Base-by-base conservation (phyloP, 92 coral and sea anemone species). In the Pocillopora meandrina region DNA sequence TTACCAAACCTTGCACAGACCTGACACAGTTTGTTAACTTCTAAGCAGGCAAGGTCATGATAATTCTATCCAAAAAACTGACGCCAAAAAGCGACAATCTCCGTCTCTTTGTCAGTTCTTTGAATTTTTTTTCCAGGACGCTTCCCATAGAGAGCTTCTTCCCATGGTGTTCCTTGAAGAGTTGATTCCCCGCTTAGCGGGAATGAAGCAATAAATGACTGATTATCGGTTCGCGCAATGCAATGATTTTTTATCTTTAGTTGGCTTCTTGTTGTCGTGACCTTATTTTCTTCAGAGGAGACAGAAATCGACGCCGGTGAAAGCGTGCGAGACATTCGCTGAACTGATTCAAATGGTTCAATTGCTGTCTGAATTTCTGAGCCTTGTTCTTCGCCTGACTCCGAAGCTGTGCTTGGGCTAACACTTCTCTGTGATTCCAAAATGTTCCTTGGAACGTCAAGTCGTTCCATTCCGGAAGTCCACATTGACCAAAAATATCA, bases 101-200 rank as follows among this genome's bases (percentile, higher is more conserved):
- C 72, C 34, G 16, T 33, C 64, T 80, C 84, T 18, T 68, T 68
- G 2, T 52, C 36, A 68, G 56, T 67, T 80, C 72, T 80, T 20
- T 67, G 65, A 67, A 56, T 56, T 23, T 12, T 75, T 67, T 80
- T 66, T 80, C 26, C 75, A 52, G 75, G 17, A 16, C 31, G 26
- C 31, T 12, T 26, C 36, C 75, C 36, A 18, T 75, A 23, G 10
- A 80, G 65, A 15, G 84, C 84, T 1, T 80, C 84, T 80, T 80
- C 84, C 84, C 84, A 80, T 18, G 84, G 84, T 19, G 75, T 80
- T 20, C 75, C 84, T 23, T 55, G 75, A 7, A 80, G 75, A 21
- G 84, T 80, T 17, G 84, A 80, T 56, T 49, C 63, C 9, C 49
- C 82, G 52, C 72, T 72, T 13, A 65, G 20, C 42, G 60, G 35